Evolutionary conservation across 92 coral and sea anemone species (phyloP), one percentile per base, ranked within the genome.

Genomic region (Isaurus tuberculatus): DNA sequence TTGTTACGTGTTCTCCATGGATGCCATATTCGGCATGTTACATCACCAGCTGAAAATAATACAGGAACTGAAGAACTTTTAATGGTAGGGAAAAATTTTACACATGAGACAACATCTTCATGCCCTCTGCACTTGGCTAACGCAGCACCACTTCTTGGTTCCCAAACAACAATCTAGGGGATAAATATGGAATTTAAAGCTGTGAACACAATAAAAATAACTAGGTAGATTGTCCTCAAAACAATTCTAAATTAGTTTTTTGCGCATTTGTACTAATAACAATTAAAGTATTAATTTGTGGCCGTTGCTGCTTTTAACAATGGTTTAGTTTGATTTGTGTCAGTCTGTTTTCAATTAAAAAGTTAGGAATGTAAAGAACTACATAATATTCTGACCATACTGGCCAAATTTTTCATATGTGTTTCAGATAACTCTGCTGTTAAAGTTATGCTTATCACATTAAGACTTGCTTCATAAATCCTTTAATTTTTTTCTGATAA

Each of bases 101-200:
- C 88, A 42, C 81, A 79, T 30, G 89, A 86, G 19, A 93, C 97
- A 60, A 92, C 75, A 69, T 92, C 98, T 29, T 96, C 99, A 34
- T 94, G 98, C 16, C 92, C 98, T 10, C 92, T 75, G 71, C 90
- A 84, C 79, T 90, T 96, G 65, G 90, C 91, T 22, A 96, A 88
- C 19, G 97, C 92, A 20, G 94, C 93, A 34, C 97, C 97, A 88
- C 94, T 92, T 65, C 99, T 84, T 25, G 97, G 97, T 72, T 96
- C 99, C 99, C 99, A 96, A 36, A 96, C 80, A 23, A 92, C 89
- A 26, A 96, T 86, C 99, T 96, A 69, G 44, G 8, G 10, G 10
- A 40, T 5, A 40, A 40, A 13, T 13, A 40, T 3, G 44, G 4
- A 40, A 40, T 5, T 40, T 13, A 20, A 55, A 55, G 0, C 5